Conservation (phyloP, 2,113 vertebrate genomes). For the Gadus macrocephalus region DNA sequence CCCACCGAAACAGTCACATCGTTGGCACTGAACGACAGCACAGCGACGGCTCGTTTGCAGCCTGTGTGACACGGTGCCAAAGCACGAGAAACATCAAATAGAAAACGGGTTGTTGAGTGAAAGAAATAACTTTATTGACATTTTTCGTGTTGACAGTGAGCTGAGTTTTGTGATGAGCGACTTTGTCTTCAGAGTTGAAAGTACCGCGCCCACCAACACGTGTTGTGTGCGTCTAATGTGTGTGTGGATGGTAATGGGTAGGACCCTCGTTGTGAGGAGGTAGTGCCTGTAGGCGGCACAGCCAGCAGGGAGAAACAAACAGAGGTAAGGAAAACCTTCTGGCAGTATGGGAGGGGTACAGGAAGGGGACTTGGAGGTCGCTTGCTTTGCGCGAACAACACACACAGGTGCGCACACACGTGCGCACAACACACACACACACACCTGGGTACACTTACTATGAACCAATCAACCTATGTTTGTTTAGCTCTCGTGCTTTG, state of each 20-base stretch:
- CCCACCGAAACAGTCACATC: slow-evolving; percentile 1
- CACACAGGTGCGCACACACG: slow-evolving; percentile 3
- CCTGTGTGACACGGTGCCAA: too few relatives aligned
- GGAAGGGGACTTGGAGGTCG: slow-evolving; percentile 28
- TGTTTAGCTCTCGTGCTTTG: slow-evolving; percentile 7
- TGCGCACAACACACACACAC: slow-evolving; percentile 1
- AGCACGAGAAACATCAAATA: too few relatives aligned
- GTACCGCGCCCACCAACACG: too few relatives aligned
- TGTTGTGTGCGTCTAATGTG: slow-evolving; percentile 21
- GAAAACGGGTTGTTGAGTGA: too few relatives aligned
- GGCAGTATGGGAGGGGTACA: slow-evolving; percentile 29
- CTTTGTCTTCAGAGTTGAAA: too few relatives aligned
- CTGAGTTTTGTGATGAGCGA: slow-evolving; percentile 6
- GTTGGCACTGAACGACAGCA: neutral
- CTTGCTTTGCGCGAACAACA: slow-evolving; percentile 3
- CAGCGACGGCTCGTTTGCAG: too few relatives aligned
- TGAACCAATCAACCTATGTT: neutral
- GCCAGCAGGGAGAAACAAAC: slow-evolving; percentile 36
- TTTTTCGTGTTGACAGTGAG: too few relatives aligned
- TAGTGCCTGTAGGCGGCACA: slow-evolving; percentile 31
- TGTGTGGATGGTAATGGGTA: slow-evolving; percentile 14
- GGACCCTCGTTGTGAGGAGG: neutral
- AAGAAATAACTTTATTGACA: too few relatives aligned
- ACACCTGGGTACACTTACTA: neutral
- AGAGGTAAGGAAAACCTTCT: slow-evolving; percentile 38